Percentiles rank a stretch among this genome's conserved stretches.
These are phyloP conservation scores for Pelvicachromis taeniatus DNA, from an alignment of 2,113 vertebrate species.

Conservation along the genomic window DNA sequence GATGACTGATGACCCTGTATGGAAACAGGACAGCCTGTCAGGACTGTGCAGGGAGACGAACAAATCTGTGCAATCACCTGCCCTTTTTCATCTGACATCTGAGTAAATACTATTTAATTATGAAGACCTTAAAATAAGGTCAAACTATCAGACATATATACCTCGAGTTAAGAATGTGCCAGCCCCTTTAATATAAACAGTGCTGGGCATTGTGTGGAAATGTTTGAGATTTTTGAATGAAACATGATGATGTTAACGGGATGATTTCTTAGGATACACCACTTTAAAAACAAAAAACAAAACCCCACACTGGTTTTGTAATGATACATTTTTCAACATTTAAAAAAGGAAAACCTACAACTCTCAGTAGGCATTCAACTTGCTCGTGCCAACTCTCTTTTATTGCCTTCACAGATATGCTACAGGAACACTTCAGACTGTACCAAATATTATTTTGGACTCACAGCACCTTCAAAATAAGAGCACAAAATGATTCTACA, in stretches of 20 bases:
- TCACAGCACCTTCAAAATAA: not conserved
- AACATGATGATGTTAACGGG: not conserved
- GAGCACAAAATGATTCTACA: not conserved
- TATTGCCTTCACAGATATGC: not conserved
- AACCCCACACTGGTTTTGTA: not conserved
- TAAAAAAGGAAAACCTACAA: not conserved
- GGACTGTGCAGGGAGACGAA: not conserved
- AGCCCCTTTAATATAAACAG: not conserved
- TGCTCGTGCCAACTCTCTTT: not conserved
- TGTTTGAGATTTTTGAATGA: not conserved
- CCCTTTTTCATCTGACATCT: not conserved
- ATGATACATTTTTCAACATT: not conserved
- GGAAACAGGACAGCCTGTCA: not conserved
- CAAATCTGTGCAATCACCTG: not conserved
- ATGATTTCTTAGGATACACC: not conserved
- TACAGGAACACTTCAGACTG: not conserved
- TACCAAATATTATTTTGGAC: not conserved
- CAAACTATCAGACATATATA: not conserved
- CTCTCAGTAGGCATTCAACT: not conserved
- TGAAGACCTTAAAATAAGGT: not conserved
- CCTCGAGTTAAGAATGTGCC: not conserved
- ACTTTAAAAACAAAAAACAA: not conserved
- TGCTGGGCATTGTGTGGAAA: not conserved
- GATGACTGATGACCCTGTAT: slow-evolving; percentile 87
- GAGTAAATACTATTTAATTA: not conserved